A percentile compares a stretch with the other conserved stretches of the same genome.
These are phyloP conservation scores for Trochalopteron elliotii DNA, from an alignment of 2,113 vertebrate genomes.

Conservation along the genomic window DNA sequence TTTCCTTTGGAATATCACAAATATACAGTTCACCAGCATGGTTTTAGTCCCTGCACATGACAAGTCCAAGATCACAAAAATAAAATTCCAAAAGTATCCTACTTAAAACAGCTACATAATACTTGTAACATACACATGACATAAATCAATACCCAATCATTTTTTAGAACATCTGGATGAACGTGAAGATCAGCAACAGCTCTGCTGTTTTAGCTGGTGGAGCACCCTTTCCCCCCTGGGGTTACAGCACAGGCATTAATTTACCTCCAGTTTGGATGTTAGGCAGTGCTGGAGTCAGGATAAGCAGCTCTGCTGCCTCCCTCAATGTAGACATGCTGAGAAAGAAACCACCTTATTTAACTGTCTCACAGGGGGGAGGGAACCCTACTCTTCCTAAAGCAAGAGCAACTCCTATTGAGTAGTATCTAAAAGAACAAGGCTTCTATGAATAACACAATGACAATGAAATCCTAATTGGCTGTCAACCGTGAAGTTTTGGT, in stretches of 20 bases:
- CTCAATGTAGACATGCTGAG: fast-evolving
- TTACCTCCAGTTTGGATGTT: background rate
- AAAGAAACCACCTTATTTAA: background rate
- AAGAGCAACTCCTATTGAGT: background rate
- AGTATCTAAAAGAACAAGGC: background rate
- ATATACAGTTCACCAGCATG: background rate
- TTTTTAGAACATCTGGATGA: background rate
- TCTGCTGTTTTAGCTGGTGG: background rate
- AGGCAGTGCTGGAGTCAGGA: background rate
- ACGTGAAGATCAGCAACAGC: background rate
- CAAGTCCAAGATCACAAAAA: background rate
- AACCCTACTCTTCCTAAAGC: background rate
- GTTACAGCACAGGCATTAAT: background rate
- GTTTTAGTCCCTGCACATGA: background rate
- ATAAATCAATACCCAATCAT: background rate
- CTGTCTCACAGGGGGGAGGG: background rate
- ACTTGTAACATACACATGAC: background rate
- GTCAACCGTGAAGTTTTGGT: fast-evolving
- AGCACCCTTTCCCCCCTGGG: fast-evolving
- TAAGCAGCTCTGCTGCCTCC: background rate
- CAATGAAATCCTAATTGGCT: fast-evolving
- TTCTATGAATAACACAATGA: background rate
- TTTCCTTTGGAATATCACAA: background rate
- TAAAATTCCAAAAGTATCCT: background rate
- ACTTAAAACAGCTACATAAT: background rate